phyloP scores from a whole-genome alignment of 2,113 vertebrate species.

The Aythya baeri region DNA sequence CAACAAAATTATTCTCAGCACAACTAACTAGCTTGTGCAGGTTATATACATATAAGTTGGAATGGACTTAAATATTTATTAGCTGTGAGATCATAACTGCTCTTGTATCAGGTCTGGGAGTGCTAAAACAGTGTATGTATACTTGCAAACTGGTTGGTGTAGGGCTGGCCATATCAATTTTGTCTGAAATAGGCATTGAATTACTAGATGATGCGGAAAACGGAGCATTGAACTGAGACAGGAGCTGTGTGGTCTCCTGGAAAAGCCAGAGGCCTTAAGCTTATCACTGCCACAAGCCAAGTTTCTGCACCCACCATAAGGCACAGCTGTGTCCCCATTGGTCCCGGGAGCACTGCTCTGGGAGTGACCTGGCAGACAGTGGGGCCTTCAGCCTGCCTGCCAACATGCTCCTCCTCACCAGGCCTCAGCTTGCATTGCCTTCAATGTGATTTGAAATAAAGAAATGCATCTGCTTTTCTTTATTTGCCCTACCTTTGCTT shows the following conservation, averaged over 20 bases:
- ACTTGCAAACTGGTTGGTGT: neutral
- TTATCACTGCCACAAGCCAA: neutral
- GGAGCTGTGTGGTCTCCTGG: neutral
- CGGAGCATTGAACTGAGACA: neutral
- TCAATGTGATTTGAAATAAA: neutral
- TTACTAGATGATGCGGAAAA: neutral
- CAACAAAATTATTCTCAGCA: neutral
- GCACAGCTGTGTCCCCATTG: neutral
- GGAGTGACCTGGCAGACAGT: neutral
- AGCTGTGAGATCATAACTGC: neutral
- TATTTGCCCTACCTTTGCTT: neutral
- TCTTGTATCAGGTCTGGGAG: neutral
- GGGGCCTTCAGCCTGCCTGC: neutral
- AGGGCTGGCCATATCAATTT: neutral
- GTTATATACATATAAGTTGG: neutral
- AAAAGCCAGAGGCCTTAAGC: neutral
- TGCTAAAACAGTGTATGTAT: neutral
- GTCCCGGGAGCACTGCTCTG: neutral
- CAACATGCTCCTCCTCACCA: neutral
- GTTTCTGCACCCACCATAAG: neutral
- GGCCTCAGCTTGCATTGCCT: neutral
- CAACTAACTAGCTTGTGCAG: neutral
- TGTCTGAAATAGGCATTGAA: neutral
- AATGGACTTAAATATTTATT: neutral
- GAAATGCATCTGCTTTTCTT: neutral